Base-by-base conservation (phyloP, 2,888 invertebrate species). In the Andrena minutula region DNA sequence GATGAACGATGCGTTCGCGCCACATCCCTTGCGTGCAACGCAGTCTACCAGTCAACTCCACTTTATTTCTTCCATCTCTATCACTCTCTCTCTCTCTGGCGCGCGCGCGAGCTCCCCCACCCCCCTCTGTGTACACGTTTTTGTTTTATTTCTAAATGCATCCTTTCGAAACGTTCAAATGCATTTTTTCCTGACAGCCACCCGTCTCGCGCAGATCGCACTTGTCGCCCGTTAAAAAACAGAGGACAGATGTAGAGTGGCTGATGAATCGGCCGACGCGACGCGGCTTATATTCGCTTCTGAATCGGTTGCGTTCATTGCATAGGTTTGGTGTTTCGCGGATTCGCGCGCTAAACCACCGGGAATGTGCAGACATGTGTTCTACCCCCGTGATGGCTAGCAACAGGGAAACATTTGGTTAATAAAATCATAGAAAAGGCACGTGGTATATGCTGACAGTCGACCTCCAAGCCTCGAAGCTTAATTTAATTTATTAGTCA, bases 1-100 rank as follows among this genome's bases (percentile, higher is more conserved):
- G 61, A 84, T 88, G 88, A 86, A 87, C 83, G 83, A 81, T 79
- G 75, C 80, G 79, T 75, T 10, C 23, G 4, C 72, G 76, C 63
- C 72, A 49, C 41, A 41, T 63, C 77, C 65, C 84, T 32, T 76
- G 79, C 82, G 79, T 74, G 87, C 81, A 86, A 79, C 83, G 69
- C 63, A n/a, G 56, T 61, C 64, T 60, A 53, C 20, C 53, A 68
- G 32, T 51, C 30, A 32, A 61, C 75, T 61, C 65, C 5, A 16
- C 35, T 49, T 61, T 74, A 41, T 30, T 53, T 63, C 26, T 32
- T 10, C 16, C 10, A 2, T 26, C 12, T 30, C n/a, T 0, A 8
- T 32, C 6, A 26, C 10, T 28, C 26, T 0, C 12, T 16, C 51
- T 12, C 20, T 35, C 7, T 16, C 8, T 12, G 41, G 41, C 41